Base-by-base conservation (phyloP, 2,888 invertebrate genomes). In the Synanthedon vespiformis region DNA sequence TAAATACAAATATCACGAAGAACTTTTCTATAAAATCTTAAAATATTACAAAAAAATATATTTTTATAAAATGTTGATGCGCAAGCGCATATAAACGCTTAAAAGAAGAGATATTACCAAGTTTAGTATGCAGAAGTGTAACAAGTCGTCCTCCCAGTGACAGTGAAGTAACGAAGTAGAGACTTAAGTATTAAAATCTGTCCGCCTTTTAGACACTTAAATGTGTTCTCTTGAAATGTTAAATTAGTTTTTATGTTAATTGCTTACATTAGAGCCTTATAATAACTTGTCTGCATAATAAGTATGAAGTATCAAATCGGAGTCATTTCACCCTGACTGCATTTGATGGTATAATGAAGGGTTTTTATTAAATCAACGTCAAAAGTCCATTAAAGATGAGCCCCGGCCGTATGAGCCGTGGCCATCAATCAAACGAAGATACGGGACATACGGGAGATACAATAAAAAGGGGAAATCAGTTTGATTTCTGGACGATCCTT, bases 351-450 rank as follows among this genome's bases (percentile, higher is more conserved):
- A 70, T 85, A 85, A 86, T 85, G 80, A 80, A 83, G 83, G 85
- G 85, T 82, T 81, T 73, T 83, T 84, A 87, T 87, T 86, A 83
- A 87, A 87, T 87, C 86, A 86, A 84, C 73, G 84, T 84, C 86
- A 82, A 76, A 74, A 76, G 70, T 78, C 81, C 86, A 85, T 86
- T 86, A 85, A 74, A 77, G 69, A 68, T 66, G 67, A 72, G 68
- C 70, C 73, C 68, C 63, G 62, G 64, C 68, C 48, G 22, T 67
- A 66, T 61, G 68, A 69, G 67, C 67, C 60, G 54, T 58, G 63
- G 65, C 74, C 72, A 85, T 85, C 85, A 80, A 85, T 86, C 86
- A 86, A 68, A 40, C 51, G 60, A 62, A 65, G 73, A 76, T 74
- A 79, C 75, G 67, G 34, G 65, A 70, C 69, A 70, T 64, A 67